These are phyloP conservation scores for Amblyjoppa fuscipennis DNA, from an alignment of 2,888 invertebrate species.

Conservation along the genomic window DNA sequence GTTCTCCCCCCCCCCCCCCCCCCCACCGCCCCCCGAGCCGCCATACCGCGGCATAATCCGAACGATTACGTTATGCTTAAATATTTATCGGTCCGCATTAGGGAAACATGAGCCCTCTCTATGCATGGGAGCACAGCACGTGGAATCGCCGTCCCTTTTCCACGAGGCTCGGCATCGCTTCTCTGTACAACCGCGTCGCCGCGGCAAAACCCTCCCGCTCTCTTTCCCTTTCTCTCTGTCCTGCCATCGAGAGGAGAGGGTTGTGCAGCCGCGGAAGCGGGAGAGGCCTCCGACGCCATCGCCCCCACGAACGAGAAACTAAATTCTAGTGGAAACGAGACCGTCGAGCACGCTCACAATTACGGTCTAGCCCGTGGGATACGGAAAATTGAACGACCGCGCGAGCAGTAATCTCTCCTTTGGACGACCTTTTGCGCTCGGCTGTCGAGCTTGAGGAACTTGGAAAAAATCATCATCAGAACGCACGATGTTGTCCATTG, in stretches of 20 bases:
- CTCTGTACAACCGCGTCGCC: conserved; percentile 53
- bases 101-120: conserved; percentile 84
- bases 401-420: conserved; percentile 38
- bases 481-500: too few species aligned
- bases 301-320: conserved; percentile 77
- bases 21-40: conserved; percentile 13
- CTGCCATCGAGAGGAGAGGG: conserved; percentile 41
- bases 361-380: conserved; percentile 77
- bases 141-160: conserved; percentile 78
- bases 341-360: conserved; percentile 82
- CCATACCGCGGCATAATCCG: conserved; percentile 78
- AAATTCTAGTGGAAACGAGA: conserved; percentile 81
- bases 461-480: neutral
- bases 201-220: conserved; percentile 58
- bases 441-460: neutral
- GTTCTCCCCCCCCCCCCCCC: conserved; percentile 16
- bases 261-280: conserved; percentile 43
- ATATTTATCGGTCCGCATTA: conserved; percentile 84
- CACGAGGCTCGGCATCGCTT: conserved; percentile 73
- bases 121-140: conserved; percentile 83
- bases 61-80: conserved; percentile 84
- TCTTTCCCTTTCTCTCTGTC: conserved; percentile 46
- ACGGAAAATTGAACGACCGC: conserved; percentile 80
- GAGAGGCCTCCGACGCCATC: conserved; percentile 54
- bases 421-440: conserved; percentile 34